Base-by-base conservation (phyloP, 2,797 vertebrate genomes). In the Artibeus lituratus region DNA sequence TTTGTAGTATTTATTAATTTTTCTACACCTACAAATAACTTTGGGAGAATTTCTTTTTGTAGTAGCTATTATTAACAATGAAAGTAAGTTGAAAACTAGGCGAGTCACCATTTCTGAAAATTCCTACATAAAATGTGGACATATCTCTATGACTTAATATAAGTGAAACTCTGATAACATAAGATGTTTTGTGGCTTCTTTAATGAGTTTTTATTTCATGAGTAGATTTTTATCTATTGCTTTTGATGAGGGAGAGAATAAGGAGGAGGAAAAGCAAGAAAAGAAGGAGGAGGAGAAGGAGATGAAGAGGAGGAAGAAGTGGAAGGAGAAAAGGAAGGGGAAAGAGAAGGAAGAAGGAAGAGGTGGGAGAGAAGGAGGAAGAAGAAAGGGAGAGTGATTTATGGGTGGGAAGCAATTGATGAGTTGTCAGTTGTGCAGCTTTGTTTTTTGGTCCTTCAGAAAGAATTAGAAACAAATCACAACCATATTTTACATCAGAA, bases 251-350 rank as follows among this genome's bases (percentile, higher is more conserved):
- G 59, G 32, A n/a, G 39, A 24, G 16, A 5, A 21, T 2, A 32
- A 62, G 12, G 5, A 21, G 6, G 14, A 65, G 15, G 5, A 67
- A n/a, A 2, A 55, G 39, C 21, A 26, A 2, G 14, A 44, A 21
- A 4, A 26, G 18, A 3, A 4, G 16, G 6, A 24, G 11, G 6
- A 2, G 10, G 0, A 37, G 32, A 21, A 2, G 9, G 19, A 0
- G 37, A 3, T 5, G 12, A 44, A 9, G 37, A 21, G 9, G 29
- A 32, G n/a, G 29, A 44, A 47, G 15, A 3, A 44, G 39, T 5
- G 44, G 44, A 10, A 44, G 9, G 37, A 21, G 8, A 67, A n/a
- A 2, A 14, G 16, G 29, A 32, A 65, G 29, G 72, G 4, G 4
- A 74, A 32, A 11, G 39, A 10, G 1, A 22, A 72, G 5, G 12